Conservation (phyloP, 2,113 vertebrate species). For the Macrotus californicus region DNA sequence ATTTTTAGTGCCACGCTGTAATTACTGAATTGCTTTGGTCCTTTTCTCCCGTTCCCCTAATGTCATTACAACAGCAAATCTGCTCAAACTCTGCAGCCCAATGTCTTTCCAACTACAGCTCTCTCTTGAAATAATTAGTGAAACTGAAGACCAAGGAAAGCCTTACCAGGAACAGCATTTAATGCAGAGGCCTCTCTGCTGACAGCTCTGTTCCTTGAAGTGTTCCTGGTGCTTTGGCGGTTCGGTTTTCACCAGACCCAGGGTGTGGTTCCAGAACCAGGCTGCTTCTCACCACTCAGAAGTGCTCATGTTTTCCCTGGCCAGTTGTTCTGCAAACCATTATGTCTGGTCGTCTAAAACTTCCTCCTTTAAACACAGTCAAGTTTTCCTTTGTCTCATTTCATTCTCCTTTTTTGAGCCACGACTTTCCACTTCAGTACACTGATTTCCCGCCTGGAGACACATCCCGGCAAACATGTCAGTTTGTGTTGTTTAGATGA, state of each 20-base stretch:
- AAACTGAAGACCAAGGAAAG: not conserved
- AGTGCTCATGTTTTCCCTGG: not conserved
- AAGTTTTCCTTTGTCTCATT: slow-evolving; percentile 46
- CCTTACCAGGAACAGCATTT: not conserved
- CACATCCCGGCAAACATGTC: slow-evolving; percentile 30
- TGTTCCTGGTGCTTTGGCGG: not conserved
- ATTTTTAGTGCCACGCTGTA: not conserved
- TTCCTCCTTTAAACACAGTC: slow-evolving; percentile 10
- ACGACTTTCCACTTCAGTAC: slow-evolving; percentile 46
- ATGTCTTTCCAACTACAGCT: not conserved
- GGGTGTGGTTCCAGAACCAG: not conserved
- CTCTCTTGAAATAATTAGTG: not conserved
- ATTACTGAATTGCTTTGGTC: not conserved
- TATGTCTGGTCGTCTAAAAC: not conserved
- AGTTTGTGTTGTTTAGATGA: slow-evolving; percentile 38
- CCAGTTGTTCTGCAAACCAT: not conserved
- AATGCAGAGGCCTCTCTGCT: not conserved
- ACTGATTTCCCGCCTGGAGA: slow-evolving; percentile 40
- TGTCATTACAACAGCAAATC: not conserved
- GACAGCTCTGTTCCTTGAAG: not conserved
- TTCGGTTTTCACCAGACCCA: not conserved
- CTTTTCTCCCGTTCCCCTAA: not conserved
- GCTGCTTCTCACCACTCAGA: not conserved
- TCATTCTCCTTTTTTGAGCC: not conserved
- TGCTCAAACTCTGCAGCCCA: not conserved